Evolutionary conservation across 2,113 vertebrate species (phyloP).

Genomic region (Varanus salvator): DNA sequence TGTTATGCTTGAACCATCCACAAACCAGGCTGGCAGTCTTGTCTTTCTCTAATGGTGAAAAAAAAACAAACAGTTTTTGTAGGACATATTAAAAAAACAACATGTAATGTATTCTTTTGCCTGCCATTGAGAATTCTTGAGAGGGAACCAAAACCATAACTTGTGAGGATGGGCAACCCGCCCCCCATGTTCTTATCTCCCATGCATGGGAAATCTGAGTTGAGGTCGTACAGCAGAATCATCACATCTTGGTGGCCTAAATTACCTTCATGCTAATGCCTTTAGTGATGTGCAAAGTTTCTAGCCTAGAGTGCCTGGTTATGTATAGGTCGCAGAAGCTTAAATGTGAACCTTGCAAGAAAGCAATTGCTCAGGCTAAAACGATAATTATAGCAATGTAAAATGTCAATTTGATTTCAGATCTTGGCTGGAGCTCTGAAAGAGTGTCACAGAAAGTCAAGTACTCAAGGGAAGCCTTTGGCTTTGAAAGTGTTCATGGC

Average conservation of each 20-base stretch:
- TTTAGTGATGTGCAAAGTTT: not conserved
- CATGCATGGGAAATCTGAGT: not conserved
- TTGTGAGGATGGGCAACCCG: not conserved
- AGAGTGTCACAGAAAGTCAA: conserved; percentile 87
- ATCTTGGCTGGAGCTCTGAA: conserved; percentile 91
- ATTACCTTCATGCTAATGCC: not conserved
- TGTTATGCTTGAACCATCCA: not conserved
- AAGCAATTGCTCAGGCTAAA: conserved; percentile 16
- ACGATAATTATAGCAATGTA: conserved; percentile 1
- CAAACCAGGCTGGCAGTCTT: not conserved
- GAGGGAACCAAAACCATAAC: not conserved
- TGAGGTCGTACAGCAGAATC: not conserved
- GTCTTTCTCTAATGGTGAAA: not conserved
- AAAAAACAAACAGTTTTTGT: not conserved
- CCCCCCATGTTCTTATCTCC: not conserved
- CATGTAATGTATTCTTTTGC: not conserved
- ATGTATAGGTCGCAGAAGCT: not conserved
- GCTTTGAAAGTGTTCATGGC: conserved; percentile 93
- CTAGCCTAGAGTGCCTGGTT: not conserved
- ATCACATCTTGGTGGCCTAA: conserved; percentile 10
- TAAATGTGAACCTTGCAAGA: not conserved
- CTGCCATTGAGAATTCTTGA: not conserved
- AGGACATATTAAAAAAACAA: not conserved
- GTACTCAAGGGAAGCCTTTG: conserved; percentile 81
- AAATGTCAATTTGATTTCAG: conserved; percentile 72